Evolutionary conservation across 2,797 vertebrate genomes (phyloP).

Genomic region (Taenioides sp.): DNA sequence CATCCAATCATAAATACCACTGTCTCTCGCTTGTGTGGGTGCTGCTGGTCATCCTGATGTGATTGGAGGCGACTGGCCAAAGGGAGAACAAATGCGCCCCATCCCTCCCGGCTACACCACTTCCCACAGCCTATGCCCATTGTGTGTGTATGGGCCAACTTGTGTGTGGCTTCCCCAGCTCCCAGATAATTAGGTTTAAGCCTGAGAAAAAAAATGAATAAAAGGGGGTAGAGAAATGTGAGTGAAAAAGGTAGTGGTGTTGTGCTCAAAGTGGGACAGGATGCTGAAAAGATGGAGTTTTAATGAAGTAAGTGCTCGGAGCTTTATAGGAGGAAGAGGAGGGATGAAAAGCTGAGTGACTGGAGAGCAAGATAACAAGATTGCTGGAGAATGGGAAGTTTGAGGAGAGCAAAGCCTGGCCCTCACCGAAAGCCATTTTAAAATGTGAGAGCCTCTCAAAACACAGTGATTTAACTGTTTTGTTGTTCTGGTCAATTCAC

Average conservation of each 20-base stretch:
- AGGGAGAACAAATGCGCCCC: constrained; percentile 70
- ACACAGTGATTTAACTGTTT: background rate
- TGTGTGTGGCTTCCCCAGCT: constrained; percentile 40
- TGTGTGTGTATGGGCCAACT: constrained; percentile 23
- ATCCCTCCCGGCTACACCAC: constrained; percentile 53
- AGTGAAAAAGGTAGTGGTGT: constrained; percentile 36
- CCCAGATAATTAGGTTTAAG: constrained; percentile 71
- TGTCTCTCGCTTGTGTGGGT: constrained; percentile 19
- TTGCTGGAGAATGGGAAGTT: constrained; percentile 1
- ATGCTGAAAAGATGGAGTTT: constrained; percentile 30
- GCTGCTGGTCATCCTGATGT: constrained; percentile 52
- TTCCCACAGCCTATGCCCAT: constrained; percentile 70
- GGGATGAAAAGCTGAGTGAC: constrained; percentile 14
- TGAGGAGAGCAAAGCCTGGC: constrained; percentile 9
- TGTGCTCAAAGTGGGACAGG: constrained; percentile 29
- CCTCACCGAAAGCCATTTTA: background rate
- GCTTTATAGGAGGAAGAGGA: background rate
- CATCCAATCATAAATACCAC: background rate
- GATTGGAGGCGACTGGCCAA: constrained; percentile 66
- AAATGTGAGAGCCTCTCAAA: background rate
- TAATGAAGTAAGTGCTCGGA: constrained; percentile 37
- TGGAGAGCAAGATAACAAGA: constrained; percentile 8
- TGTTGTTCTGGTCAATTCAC: background rate
- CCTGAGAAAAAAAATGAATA: constrained; percentile 54
- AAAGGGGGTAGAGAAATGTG: constrained; percentile 32